Conservation (phyloP, 2,113 vertebrate genomes). For the Lucifuga dentata region DNA sequence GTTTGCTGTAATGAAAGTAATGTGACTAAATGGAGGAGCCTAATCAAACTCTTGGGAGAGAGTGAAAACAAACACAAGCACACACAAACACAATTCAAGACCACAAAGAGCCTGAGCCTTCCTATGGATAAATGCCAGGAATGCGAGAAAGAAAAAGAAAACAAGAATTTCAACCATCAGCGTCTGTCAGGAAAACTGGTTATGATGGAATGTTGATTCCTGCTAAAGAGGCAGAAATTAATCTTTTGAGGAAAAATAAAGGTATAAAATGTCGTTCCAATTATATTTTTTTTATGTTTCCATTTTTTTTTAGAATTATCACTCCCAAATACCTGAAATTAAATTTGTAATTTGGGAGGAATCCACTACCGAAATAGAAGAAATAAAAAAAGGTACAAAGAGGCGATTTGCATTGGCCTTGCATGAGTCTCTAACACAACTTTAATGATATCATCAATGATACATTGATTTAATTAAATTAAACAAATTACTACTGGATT, state of each 20-base stretch:
- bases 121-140: slow-evolving; percentile 34
- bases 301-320: slow-evolving; percentile 3
- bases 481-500: slow-evolving; percentile 17
- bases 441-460: slow-evolving; percentile 45
- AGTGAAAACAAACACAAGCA: slow-evolving; percentile 35
- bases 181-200: slow-evolving; percentile 10
- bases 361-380: slow-evolving; percentile 9
- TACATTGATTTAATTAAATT: slow-evolving; percentile 6
- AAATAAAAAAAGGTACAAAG: slow-evolving; percentile 24
- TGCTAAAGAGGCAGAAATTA: slow-evolving; percentile 6
- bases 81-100: slow-evolving; percentile 32
- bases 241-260: background rate
- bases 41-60: slow-evolving; percentile 68
- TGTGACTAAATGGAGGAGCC: slow-evolving; percentile 54
- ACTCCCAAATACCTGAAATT: background rate
- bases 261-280: background rate
- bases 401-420: slow-evolving; percentile 12
- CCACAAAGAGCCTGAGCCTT: slow-evolving; percentile 4
- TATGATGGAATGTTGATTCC: slow-evolving; percentile 3
- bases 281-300: background rate
- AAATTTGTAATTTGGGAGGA: slow-evolving; percentile 21
- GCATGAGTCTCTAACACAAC: slow-evolving; percentile 41
- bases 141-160: background rate
- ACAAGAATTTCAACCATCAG: slow-evolving; percentile 13
- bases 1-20: slow-evolving; percentile 64